Evolutionary conservation across 1,140 invertebrate genomes (phyloP).

Genomic region (Drosophila obscura): DNA sequence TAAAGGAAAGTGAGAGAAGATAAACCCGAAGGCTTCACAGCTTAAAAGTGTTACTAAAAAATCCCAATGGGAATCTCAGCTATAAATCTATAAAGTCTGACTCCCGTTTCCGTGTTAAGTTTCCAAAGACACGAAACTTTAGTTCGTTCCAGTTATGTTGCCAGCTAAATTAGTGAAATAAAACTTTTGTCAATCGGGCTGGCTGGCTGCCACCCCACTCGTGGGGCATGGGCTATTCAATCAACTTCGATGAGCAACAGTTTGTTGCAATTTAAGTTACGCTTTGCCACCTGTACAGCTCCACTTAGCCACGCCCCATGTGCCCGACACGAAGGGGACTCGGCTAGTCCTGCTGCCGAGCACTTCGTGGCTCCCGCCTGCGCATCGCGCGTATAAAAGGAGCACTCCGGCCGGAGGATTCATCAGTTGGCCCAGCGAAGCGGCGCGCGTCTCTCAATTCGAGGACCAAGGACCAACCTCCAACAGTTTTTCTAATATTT

Average conservation of each 20-base stretch:
- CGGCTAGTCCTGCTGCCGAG: slow-evolving; percentile 34
- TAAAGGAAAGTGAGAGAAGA: too few species aligned
- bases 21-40: too few species aligned
- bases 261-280: slow-evolving; percentile 79
- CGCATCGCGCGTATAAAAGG: slow-evolving; percentile 66
- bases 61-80: too few species aligned
- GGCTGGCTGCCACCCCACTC: not conserved
- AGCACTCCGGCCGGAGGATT: slow-evolving; percentile 26
- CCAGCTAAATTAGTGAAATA: slow-evolving; percentile 39
- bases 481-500: slow-evolving; percentile 8
- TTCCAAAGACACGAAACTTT: not conserved
- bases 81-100: too few species aligned
- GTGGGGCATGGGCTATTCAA: slow-evolving; percentile 22
- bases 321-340: slow-evolving; percentile 27
- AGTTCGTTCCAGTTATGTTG: slow-evolving; percentile 10
- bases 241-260: slow-evolving; percentile 71
- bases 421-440: slow-evolving; percentile 69
- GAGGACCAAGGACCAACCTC: slow-evolving; percentile 18
- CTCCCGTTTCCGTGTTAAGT: not conserved
- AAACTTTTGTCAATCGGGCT: slow-evolving; percentile 34
- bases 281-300: slow-evolving; percentile 62
- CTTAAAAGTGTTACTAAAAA: too few species aligned
- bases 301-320: slow-evolving; percentile 1
- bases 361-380: slow-evolving; percentile 30
- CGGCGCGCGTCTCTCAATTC: slow-evolving; percentile 70